Base-by-base conservation (phyloP, 2,113 vertebrate species). In the Elachura formosa region DNA sequence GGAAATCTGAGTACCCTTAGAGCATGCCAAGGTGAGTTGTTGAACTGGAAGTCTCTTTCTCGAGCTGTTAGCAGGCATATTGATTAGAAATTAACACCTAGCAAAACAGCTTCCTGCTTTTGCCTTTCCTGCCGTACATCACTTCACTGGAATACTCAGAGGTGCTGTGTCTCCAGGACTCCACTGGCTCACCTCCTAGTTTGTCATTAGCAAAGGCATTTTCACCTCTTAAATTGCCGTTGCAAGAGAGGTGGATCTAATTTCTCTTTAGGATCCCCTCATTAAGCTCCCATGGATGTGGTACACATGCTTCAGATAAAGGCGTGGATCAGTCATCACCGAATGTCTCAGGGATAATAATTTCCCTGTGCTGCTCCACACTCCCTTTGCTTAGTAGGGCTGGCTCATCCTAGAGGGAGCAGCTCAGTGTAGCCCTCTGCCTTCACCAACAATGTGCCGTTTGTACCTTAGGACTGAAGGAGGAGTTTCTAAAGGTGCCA, bases 401-500 rank as follows among this genome's bases (percentile, higher is more conserved):
- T 23, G 34, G 45, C 19, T 28, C 36, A 20, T 59, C 26, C 33
- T 36, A 29, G 55, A 19, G 61, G 49, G 66, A 80, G 36, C 33
- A 69, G 51, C 2, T 1, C 1, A 14, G 20, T 18, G 43, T 23
- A 36, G 22, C n/a, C 16, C 14, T 38, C 38, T 49, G 19, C 28
- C 34, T 52, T 74, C 25, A 24, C 25, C 15, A 56, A 5, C 66
- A 36, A 2, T 43, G 17, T 43, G 31, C 58, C 23, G 45, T 89
- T 94, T 76, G 15, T 72, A 46, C 95, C 38, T 90, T 58, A 99
- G 99, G 97, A 99, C 99, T 4, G 99, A 99, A 97, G 99, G 99
- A 3, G 99, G 99, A 56, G 99, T 99, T 95, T 95, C 96, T 26
- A 99, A 99, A 93, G 99, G 99, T 40, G 98, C 99, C 14, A 98